These are phyloP conservation scores for Pheosia tremula DNA, from an alignment of 2,888 invertebrate species.

Conservation along the genomic window DNA sequence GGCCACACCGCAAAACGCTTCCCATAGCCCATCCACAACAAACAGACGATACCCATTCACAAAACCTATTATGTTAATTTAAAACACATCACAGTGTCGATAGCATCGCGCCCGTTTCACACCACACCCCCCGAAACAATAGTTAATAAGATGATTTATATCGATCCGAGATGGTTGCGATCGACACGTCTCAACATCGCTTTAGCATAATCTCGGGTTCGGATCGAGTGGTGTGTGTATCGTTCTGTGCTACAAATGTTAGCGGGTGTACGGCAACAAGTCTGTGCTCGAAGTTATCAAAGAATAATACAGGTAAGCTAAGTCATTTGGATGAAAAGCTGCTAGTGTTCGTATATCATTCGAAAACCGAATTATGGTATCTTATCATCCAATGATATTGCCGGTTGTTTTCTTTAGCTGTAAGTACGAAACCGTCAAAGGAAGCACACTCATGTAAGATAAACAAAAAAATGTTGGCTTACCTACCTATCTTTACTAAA, in stretches of 20 bases:
- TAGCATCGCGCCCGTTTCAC: conserved; percentile 80
- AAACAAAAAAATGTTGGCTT: too few species aligned
- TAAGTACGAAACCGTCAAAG: too few species aligned
- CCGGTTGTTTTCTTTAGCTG: too few species aligned
- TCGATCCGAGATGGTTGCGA: conserved; percentile 77
- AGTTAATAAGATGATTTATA: conserved; percentile 85
- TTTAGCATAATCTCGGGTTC: conserved; percentile 81
- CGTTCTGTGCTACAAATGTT: conserved; percentile 74
- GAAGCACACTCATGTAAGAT: too few species aligned
- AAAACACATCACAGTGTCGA: conserved; percentile 80
- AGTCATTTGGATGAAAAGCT: neutral
- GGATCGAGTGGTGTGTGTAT: conserved; percentile 77
- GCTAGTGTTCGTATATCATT: neutral
- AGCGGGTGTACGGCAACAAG: conserved; percentile 25
- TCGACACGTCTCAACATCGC: conserved; percentile 81
- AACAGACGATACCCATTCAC: conserved; percentile 81
- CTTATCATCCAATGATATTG: too few species aligned
- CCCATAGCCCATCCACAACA: conserved; percentile 66
- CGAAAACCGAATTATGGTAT: too few species aligned
- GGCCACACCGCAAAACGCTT: conserved; percentile 36
- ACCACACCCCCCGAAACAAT: conserved; percentile 85
- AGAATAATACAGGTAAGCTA: neutral
- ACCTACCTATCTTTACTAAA: too few species aligned
- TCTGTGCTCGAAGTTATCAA: neutral
- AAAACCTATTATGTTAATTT: conserved; percentile 85